Evolutionary conservation across 1,140 invertebrate genomes (phyloP).

Genomic region (Stratiolaelaps scimitus): DNA sequence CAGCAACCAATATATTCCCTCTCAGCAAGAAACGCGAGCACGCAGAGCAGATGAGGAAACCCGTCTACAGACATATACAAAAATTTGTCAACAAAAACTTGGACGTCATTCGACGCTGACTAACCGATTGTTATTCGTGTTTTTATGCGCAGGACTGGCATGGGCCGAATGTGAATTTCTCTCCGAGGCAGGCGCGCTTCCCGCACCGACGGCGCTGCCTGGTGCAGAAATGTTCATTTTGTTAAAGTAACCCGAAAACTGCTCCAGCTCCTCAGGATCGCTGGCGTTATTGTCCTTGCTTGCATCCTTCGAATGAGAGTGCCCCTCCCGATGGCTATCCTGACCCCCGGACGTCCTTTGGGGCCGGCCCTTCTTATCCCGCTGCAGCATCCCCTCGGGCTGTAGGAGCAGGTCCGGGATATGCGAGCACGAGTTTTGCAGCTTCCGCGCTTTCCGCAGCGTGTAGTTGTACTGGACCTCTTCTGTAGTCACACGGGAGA

Average conservation of each 20-base stretch:
- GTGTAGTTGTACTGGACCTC: conserved; percentile 33
- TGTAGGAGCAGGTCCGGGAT: conserved; percentile 30
- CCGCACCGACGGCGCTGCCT: no score
- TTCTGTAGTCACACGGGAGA: background rate
- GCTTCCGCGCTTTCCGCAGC: conserved; percentile 31
- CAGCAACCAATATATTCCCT: no score
- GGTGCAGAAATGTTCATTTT: conserved; percentile 14
- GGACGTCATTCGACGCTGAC: no score
- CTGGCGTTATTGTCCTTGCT: conserved; percentile 1
- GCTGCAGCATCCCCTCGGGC: conserved; percentile 26
- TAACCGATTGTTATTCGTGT: no score
- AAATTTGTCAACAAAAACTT: no score
- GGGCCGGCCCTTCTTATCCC: conserved; percentile 18
- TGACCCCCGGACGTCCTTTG: no score
- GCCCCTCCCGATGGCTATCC: no score
- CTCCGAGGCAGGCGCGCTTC: background rate
- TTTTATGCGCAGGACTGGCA: conserved; percentile 10
- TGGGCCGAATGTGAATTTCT: conserved; percentile 22
- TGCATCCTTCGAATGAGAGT: background rate
- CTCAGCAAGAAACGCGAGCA: no score
- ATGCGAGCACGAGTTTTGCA: conserved; percentile 29
- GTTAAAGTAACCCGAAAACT: conserved; percentile 25
- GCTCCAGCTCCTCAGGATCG: conserved; percentile 19
- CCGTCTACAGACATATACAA: no score
- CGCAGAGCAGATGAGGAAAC: no score